Conservation (phyloP, 1,140 invertebrate genomes). For the Sesamia nonagrioides region DNA sequence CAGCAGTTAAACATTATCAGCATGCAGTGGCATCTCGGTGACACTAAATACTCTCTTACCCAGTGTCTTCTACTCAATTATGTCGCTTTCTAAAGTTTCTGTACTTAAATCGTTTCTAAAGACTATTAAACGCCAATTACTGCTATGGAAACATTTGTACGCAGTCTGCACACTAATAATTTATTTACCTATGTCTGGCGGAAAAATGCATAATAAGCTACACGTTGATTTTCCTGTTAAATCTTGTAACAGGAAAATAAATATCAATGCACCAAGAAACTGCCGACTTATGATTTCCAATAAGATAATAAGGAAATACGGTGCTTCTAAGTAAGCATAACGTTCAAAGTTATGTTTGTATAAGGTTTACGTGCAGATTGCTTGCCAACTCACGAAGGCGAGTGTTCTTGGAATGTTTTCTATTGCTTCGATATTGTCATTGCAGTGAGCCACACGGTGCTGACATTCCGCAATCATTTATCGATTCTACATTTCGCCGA, state of each 20-base stretch:
- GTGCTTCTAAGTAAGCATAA: slow-evolving; percentile 23
- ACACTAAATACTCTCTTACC: slow-evolving; percentile 4
- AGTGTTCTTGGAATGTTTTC: slow-evolving; percentile 26
- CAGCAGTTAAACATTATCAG: slow-evolving; percentile 40
- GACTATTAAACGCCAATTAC: neutral
- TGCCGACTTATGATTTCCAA: slow-evolving; percentile 26
- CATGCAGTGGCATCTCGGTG: slow-evolving; percentile 32
- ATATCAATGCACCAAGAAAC: slow-evolving; percentile 2
- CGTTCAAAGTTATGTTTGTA: slow-evolving; percentile 10
- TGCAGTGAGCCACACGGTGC: neutral
- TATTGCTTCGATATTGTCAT: slow-evolving; percentile 31
- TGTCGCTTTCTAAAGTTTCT: slow-evolving; percentile 18
- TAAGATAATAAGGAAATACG: slow-evolving; percentile 41
- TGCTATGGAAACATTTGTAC: neutral
- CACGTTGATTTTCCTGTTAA: slow-evolving; percentile 23
- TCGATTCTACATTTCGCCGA: slow-evolving; percentile 9
- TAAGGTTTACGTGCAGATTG: slow-evolving; percentile 3
- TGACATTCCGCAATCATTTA: neutral
- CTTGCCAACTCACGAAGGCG: neutral
- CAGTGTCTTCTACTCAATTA: neutral
- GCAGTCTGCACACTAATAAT: neutral
- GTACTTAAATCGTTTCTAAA: slow-evolving; percentile 9
- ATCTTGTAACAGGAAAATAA: slow-evolving; percentile 34
- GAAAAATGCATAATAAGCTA: slow-evolving; percentile 13
- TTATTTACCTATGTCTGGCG: slow-evolving; percentile 17